These are phyloP conservation scores for Plemyria rubiginata DNA, from an alignment of 2,888 invertebrate genomes.

Conservation along the genomic window DNA sequence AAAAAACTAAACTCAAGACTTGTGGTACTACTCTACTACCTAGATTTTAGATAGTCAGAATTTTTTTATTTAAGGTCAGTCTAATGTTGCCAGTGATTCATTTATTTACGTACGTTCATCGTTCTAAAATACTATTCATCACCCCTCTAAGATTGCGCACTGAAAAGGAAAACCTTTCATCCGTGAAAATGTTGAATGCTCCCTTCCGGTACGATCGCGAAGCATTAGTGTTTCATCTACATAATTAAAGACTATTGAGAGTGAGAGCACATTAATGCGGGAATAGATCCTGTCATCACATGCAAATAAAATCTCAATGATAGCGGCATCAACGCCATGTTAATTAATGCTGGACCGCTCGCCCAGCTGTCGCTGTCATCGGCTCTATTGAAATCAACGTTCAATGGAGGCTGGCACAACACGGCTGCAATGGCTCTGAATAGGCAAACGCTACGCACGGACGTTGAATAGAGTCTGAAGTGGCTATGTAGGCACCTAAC, in stretches of 20 bases:
- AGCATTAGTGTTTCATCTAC: slow-evolving; percentile 26
- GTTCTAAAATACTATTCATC: background rate
- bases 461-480: slow-evolving; percentile 79
- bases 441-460: slow-evolving; percentile 61
- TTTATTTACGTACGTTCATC: no score
- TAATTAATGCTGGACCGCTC: slow-evolving; percentile 79
- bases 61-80: no score
- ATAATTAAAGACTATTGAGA: slow-evolving; percentile 29
- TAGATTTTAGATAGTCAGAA: no score
- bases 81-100: background rate
- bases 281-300: slow-evolving; percentile 49
- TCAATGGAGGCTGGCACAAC: slow-evolving; percentile 68
- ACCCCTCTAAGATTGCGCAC: slow-evolving; percentile 49
- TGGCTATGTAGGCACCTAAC: slow-evolving; percentile 50
- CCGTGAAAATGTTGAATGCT: slow-evolving; percentile 42
- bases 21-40: no score
- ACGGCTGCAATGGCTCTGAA: slow-evolving; percentile 67
- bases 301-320: slow-evolving; percentile 61
- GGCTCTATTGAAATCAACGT: slow-evolving; percentile 67
- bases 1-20: no score
- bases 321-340: slow-evolving; percentile 56
- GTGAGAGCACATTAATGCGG: slow-evolving; percentile 27
- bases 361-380: slow-evolving; percentile 63
- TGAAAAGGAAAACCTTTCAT: slow-evolving; percentile 51
- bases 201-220: slow-evolving; percentile 13